phyloP scores from a whole-genome alignment of 2,113 vertebrate species.

The Lipophrys pholis region DNA sequence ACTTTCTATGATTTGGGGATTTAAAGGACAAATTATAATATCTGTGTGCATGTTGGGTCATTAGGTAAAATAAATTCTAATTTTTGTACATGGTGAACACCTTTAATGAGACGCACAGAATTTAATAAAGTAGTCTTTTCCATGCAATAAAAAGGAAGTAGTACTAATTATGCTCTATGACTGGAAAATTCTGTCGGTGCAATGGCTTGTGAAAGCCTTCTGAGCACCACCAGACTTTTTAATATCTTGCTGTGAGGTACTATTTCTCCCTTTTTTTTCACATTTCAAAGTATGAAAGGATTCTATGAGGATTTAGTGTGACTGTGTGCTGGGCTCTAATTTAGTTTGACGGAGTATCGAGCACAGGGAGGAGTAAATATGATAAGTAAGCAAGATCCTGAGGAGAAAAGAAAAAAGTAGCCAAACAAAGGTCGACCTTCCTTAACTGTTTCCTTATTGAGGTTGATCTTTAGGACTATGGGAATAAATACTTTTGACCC shows the following conservation, averaged over 20 bases:
- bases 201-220: constrained; percentile 30
- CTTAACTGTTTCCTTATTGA: constrained; percentile 14
- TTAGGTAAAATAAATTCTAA: background rate
- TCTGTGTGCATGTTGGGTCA: background rate
- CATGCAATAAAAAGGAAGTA: constrained; percentile 12
- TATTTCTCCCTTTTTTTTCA: constrained; percentile 54
- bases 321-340: constrained; percentile 35
- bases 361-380: constrained; percentile 33
- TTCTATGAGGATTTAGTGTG: constrained; percentile 44
- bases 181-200: constrained; percentile 29
- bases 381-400: constrained; percentile 41
- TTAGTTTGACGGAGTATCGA: constrained; percentile 29
- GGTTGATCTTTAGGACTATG: background rate
- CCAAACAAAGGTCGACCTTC: background rate
- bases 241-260: constrained; percentile 48
- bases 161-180: constrained; percentile 30
- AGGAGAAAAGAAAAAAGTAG: background rate
- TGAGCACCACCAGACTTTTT: constrained; percentile 46
- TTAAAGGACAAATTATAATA: constrained; percentile 10
- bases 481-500: background rate
- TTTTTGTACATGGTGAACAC: constrained; percentile 5
- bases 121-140: constrained; percentile 17
- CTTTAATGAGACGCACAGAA: constrained; percentile 14
- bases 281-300: constrained; percentile 57
- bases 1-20: background rate